A percentile compares a stretch with the other conserved stretches of the same genome.
phyloP scores from a whole-genome alignment of 1,140 invertebrate genomes.

The Trissolcus basalis region DNA sequence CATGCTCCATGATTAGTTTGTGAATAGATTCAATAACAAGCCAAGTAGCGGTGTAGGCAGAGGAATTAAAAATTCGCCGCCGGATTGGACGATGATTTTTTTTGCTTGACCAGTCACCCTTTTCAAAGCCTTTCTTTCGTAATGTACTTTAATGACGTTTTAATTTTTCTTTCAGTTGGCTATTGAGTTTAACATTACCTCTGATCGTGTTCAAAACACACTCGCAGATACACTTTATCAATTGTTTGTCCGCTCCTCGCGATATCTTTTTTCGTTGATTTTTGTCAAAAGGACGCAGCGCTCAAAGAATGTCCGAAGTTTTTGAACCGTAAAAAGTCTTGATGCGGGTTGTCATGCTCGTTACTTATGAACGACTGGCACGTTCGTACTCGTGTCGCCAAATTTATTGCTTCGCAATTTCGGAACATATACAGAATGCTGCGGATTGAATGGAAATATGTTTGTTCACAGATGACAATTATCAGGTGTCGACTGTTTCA shows the following conservation, averaged over 20 bases:
- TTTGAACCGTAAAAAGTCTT: not conserved
- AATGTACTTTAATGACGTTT: not conserved
- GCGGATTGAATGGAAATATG: not conserved
- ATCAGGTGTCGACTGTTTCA: not conserved
- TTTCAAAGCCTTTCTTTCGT: not conserved
- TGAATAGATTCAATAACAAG: not conserved
- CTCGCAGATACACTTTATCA: conserved; percentile 26
- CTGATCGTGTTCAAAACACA: conserved; percentile 45
- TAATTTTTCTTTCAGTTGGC: conserved; percentile 3
- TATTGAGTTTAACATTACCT: conserved; percentile 7
- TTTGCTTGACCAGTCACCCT: not conserved
- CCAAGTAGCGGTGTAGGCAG: not conserved
- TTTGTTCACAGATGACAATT: not conserved
- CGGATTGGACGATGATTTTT: conserved; percentile 9
- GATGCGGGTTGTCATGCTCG: not conserved
- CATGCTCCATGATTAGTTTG: conserved; percentile 24
- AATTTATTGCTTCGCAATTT: not conserved
- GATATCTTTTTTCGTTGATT: conserved; percentile 27
- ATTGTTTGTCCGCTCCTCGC: conserved; percentile 16
- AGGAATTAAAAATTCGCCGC: not conserved
- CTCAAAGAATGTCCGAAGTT: not conserved
- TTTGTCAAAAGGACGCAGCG: conserved; percentile 6
- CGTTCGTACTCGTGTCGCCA: not conserved
- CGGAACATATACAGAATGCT: not conserved
- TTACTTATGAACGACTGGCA: not conserved